A percentile compares a stretch with the other conserved stretches of the same genome.
phyloP scores from a whole-genome alignment of 2,113 vertebrate genomes.

The Catharus fuscescens region DNA sequence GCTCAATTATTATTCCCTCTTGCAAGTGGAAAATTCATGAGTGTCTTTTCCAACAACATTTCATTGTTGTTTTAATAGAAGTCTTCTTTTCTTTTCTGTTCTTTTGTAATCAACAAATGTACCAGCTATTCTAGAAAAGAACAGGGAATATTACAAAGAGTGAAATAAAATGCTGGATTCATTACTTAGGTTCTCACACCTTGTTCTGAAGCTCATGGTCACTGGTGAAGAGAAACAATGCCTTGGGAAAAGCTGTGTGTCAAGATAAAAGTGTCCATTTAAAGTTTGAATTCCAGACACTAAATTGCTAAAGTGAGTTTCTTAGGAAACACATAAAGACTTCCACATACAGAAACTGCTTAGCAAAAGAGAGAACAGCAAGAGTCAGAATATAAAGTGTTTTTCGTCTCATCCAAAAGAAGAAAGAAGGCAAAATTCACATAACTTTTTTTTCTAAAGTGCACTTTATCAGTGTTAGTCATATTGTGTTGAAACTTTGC shows the following conservation, averaged over 20 bases:
- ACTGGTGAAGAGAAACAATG: neutral
- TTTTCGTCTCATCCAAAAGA: neutral
- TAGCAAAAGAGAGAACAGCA: neutral
- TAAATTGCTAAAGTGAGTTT: neutral
- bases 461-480: neutral
- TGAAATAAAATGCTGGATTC: neutral
- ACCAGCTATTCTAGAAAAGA: neutral
- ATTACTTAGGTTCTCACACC: neutral
- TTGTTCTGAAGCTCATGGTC: neutral
- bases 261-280: slow-evolving; percentile 36
- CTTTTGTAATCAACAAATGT: neutral
- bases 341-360: neutral
- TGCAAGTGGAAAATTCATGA: neutral
- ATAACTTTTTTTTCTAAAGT: neutral
- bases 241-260: neutral
- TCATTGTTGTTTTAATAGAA: neutral
- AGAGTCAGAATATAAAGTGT: neutral
- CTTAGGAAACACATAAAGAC: neutral
- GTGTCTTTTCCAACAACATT: neutral
- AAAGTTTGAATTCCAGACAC: neutral
- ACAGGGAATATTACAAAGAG: neutral
- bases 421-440: neutral
- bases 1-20: neutral
- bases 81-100: neutral
- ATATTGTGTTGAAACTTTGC: neutral